Evolutionary conservation across 2,797 vertebrate species (phyloP), one percentile per base, ranked within the genome.

Genomic region (Acestrorhynchus altus): DNA sequence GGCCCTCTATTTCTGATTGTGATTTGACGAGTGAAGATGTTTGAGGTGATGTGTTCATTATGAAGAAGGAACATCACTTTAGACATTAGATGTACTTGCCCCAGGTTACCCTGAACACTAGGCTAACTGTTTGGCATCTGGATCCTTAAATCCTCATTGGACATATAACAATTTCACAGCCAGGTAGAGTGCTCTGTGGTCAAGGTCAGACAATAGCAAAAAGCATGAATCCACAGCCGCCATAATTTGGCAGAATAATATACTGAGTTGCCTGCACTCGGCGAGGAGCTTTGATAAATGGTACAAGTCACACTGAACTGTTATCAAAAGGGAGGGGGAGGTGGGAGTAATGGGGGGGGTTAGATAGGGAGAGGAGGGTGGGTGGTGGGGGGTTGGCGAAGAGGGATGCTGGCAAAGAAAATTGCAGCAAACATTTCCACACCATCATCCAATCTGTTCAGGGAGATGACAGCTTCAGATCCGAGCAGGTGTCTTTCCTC

Each of bases 231-330:
- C 91, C 88, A 88, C 83, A 93, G 89, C 92, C 87, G 88, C 78
- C 72, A 82, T 89, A 90, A 91, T 92, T 90, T 92, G 88, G 90
- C 87, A 89, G 90, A 93, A 92, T 92, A 92, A 92, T 92, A 90
- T 89, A 93, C 92, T 89, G 88, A 89, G 89, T 90, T 89, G 86
- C 87, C 78, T 85, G 83, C 84, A 85, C 88, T 89, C 87, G 87
- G 88, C 89, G 89, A 85, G 90, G 90, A 89, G 82, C 90, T 91
- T 86, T 91, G 89, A 93, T 94, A 92, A 93, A 93, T 92, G 89
- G 86, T 91, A 89, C 88, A 90, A 92, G 89, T 92, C 89, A 86
- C 86, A 87, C 85, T 86, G 89, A 92, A 91, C 89, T 87, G 85
- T 90, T 93, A 92, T 91, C 87, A 91, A 92, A 92, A 89, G 87